These are phyloP conservation scores for Cheirogaleus major DNA, from an alignment of 2,797 vertebrate genomes.

Conservation along the genomic window DNA sequence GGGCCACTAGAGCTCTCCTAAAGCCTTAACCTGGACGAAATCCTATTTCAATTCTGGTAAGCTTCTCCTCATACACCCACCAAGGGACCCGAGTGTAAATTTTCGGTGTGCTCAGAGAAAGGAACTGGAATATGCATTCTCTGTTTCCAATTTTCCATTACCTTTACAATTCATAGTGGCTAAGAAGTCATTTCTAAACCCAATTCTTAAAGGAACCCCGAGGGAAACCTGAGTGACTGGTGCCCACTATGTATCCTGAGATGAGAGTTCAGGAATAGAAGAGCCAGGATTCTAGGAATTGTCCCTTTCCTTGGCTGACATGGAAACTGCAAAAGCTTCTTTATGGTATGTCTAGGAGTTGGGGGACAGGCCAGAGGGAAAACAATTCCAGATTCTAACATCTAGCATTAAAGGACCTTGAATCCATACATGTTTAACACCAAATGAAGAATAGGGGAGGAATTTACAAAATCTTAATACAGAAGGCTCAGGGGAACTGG, in stretches of 20 bases:
- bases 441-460: not conserved
- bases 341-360: too few species aligned
- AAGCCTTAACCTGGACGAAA: not conserved
- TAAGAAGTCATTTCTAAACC: conserved; percentile 14
- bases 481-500: not conserved
- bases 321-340: not conserved
- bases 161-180: not conserved
- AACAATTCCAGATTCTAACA: not conserved
- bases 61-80: not conserved
- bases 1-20: not conserved
- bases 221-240: not conserved
- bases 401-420: not conserved
- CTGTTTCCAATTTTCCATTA: not conserved
- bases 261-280: not conserved
- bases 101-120: not conserved
- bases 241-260: not conserved
- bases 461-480: not conserved
- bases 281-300: not conserved
- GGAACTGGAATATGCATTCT: not conserved
- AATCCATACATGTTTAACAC: not conserved
- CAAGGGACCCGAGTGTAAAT: not conserved
- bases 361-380: not conserved
- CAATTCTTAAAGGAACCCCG: not conserved
- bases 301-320: not conserved
- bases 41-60: not conserved